Percentiles rank a stretch among this genome's conserved stretches.
Evolutionary conservation across 2,888 invertebrate species (phyloP).

Genomic region (Chloromyia formosa): DNA sequence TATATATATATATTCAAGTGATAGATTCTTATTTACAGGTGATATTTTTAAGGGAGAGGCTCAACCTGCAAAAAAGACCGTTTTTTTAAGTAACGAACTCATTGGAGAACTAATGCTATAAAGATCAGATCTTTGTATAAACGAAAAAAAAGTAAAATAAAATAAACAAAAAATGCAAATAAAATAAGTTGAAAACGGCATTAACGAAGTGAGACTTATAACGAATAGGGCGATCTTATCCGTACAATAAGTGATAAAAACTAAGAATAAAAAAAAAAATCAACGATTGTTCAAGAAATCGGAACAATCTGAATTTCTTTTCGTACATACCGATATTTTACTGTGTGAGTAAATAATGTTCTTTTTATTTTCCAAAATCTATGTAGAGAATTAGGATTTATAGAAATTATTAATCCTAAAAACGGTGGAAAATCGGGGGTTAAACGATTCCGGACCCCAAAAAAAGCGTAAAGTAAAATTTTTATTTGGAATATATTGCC

Average conservation of each 20-base stretch:
- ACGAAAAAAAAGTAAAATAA: slow-evolving; percentile 1
- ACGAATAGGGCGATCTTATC: slow-evolving; percentile 44
- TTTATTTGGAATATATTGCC: no score
- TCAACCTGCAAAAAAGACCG: slow-evolving; percentile 6
- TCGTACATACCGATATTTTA: slow-evolving; percentile 16
- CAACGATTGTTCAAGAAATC: slow-evolving; percentile 28
- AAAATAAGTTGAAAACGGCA: slow-evolving; percentile 9
- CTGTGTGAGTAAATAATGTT: slow-evolving; percentile 27
- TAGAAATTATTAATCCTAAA: no score
- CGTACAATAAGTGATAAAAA: slow-evolving; percentile 51
- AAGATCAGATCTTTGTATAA: slow-evolving; percentile 14
- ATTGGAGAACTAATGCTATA: slow-evolving; percentile 9
- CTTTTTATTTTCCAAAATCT: no score
- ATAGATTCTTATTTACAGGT: slow-evolving; percentile 44
- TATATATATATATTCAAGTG: slow-evolving; percentile 38
- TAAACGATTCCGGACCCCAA: no score
- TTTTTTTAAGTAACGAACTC: not conserved
- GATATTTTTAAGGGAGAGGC: slow-evolving; percentile 32
- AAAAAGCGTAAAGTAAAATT: no score
- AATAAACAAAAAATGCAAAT: not conserved
- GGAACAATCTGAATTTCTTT: slow-evolving; percentile 6
- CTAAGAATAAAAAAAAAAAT: slow-evolving; percentile 26
- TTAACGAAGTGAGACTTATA: slow-evolving; percentile 35
- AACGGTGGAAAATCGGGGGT: no score
- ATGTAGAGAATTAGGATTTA: no score